A percentile compares a stretch with the other conserved stretches of the same genome.
phyloP scores from a whole-genome alignment of 2,113 vertebrate genomes.

The Isurus oxyrinchus region DNA sequence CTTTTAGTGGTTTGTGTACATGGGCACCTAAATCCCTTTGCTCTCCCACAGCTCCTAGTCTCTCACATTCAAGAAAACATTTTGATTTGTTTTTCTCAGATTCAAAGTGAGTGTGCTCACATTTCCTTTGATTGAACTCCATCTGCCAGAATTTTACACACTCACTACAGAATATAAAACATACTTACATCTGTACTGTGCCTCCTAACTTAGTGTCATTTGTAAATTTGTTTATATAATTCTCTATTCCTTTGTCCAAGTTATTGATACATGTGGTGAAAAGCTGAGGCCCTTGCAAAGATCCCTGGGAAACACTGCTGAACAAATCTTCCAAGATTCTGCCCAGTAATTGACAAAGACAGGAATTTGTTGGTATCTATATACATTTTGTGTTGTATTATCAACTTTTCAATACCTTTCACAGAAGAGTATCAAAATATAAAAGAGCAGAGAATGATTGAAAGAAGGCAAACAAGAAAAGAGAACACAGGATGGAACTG shows the following conservation, averaged over 20 bases:
- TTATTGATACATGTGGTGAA: background rate
- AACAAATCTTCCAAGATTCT: background rate
- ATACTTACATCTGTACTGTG: too few relatives aligned
- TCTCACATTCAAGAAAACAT: background rate
- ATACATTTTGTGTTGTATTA: background rate
- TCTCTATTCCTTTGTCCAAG: background rate
- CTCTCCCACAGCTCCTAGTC: background rate
- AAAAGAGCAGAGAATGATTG: background rate
- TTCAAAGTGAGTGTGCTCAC: background rate
- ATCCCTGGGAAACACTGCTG: background rate
- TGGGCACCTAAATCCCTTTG: background rate
- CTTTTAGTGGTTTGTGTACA: too few relatives aligned
- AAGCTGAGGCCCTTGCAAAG: background rate
- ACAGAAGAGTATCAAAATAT: background rate
- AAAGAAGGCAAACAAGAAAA: background rate
- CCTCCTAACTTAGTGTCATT: background rate
- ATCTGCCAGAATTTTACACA: background rate
- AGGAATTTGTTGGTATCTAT: background rate
- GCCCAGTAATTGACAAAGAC: background rate
- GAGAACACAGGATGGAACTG: background rate
- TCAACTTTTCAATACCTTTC: background rate
- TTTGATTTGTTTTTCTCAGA: background rate
- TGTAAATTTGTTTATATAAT: background rate
- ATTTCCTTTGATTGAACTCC: background rate
- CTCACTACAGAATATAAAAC: too few relatives aligned